A percentile compares a stretch with the other conserved stretches of the same genome.
Conservation (phyloP, 92 coral and sea anemone genomes). For the Micromussa lordhowensis region DNA sequence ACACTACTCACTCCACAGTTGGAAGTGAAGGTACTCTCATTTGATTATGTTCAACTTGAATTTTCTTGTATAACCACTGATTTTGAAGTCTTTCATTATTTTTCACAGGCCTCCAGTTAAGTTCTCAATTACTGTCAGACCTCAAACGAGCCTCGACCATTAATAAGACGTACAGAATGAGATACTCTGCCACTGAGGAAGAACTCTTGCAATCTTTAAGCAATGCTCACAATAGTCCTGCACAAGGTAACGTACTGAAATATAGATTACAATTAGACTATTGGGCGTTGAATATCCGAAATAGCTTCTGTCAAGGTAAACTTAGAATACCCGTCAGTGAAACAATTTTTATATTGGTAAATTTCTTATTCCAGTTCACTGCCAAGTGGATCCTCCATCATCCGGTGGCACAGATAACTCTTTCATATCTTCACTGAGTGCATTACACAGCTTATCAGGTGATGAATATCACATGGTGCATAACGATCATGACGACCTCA, state of each 20-base stretch:
- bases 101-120: conserved; percentile 82
- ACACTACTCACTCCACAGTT: conserved; percentile 57
- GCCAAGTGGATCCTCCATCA: conserved; percentile 2
- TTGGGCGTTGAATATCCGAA: neutral
- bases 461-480: conserved; percentile 46
- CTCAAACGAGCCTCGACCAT: conserved; percentile 86
- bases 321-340: no score
- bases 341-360: no score
- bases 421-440: neutral
- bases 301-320: neutral
- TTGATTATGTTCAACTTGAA: neutral
- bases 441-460: conserved; percentile 10
- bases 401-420: neutral
- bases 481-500: conserved; percentile 30
- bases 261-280: neutral
- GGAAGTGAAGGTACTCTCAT: conserved; percentile 73
- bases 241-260: conserved; percentile 7
- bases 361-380: neutral
- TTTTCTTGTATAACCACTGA: neutral
- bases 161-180: conserved; percentile 76
- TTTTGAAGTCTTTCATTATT: neutral
- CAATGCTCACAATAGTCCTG: conserved; percentile 5
- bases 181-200: conserved; percentile 80
- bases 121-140: conserved; percentile 90
- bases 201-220: conserved; percentile 75